phyloP scores from a whole-genome alignment of 2,797 vertebrate genomes.

The Smutsia gigantea region DNA sequence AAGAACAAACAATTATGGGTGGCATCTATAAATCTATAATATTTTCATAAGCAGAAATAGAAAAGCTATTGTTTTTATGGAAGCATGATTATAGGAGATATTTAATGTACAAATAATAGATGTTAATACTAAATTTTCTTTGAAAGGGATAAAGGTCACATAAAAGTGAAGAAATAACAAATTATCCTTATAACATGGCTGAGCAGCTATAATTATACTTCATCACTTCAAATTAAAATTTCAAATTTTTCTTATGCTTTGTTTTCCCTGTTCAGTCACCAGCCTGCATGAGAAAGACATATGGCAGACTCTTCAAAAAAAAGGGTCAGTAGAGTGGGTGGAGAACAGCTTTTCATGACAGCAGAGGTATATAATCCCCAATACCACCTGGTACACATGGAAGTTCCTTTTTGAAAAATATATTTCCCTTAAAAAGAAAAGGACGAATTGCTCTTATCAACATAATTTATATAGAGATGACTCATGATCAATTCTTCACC shows the following conservation, averaged over 20 bases:
- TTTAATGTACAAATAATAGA: background rate
- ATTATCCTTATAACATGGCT: background rate
- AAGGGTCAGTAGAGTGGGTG: background rate
- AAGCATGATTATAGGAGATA: background rate
- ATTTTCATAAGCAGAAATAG: background rate
- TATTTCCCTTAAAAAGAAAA: background rate
- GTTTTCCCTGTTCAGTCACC: background rate
- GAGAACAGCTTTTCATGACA: background rate
- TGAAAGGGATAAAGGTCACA: background rate
- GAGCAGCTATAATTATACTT: background rate
- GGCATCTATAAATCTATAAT: background rate
- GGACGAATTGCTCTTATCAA: background rate
- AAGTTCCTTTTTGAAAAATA: background rate
- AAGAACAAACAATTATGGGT: background rate
- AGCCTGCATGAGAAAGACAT: conserved; percentile 4
- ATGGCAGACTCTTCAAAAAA: background rate
- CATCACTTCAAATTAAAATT: background rate
- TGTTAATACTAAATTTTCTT: background rate
- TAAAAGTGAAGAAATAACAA: background rate
- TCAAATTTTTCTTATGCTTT: background rate
- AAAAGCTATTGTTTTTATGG: background rate
- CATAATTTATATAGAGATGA: background rate
- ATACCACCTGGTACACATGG: background rate
- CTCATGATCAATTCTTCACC: background rate
- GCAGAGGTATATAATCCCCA: background rate